phyloP scores from a whole-genome alignment of 2,797 vertebrate genomes.

The Propithecus deckenii region DNA sequence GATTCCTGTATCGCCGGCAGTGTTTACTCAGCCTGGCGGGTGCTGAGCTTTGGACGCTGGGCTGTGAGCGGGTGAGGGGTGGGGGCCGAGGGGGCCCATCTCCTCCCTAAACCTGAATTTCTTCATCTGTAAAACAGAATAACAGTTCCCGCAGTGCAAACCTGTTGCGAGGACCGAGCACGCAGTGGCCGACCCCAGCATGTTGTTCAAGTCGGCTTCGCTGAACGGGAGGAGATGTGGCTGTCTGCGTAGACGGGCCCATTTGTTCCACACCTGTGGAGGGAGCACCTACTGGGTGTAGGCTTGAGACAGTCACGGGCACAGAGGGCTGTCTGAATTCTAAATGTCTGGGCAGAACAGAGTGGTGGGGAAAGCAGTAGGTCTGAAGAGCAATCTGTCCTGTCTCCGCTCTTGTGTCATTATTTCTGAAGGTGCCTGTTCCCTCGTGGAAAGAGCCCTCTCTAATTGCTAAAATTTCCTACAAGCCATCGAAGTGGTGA shows the following conservation, averaged over 20 bases:
- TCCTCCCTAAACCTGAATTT: not conserved
- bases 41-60: not conserved
- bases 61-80: not conserved
- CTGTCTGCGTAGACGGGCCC: not conserved
- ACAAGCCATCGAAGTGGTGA: not conserved
- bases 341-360: accelerated
- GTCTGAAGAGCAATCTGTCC: accelerated
- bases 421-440: not conserved
- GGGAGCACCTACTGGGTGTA: accelerated
- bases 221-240: accelerated
- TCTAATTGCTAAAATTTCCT: accelerated
- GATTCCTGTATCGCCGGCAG: not conserved
- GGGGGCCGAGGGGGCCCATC: not conserved
- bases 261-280: accelerated
- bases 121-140: not conserved
- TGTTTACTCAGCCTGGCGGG: not conserved
- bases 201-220: accelerated
- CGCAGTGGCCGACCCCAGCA: accelerated
- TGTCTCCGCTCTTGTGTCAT: accelerated
- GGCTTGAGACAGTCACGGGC: accelerated
- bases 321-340: not conserved
- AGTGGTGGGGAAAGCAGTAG: accelerated
- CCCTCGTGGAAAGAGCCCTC: not conserved
- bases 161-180: accelerated
- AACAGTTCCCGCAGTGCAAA: accelerated